Evolutionary conservation across 1,140 invertebrate species (phyloP).

Genomic region (Hermetia illucens): DNA sequence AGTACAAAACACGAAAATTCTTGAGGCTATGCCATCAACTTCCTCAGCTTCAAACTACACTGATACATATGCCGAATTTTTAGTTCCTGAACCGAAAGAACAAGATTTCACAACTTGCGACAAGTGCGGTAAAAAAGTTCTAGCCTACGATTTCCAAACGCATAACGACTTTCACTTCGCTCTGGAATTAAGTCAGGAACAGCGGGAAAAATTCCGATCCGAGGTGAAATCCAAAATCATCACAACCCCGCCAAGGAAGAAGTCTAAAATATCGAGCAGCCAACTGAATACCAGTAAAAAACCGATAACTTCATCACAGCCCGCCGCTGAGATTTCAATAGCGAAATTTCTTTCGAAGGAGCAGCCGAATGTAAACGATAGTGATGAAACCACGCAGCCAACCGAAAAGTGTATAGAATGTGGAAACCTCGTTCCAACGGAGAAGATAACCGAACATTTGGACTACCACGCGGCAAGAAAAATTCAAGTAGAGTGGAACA

Average conservation of each 20-base stretch:
- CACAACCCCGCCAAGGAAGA: conserved; percentile 13
- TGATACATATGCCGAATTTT: conserved; percentile 18
- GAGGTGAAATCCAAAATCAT: conserved; percentile 18
- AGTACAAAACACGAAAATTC: not conserved
- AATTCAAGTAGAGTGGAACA: no score
- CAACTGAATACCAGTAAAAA: conserved; percentile 7
- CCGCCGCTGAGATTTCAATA: conserved; percentile 8
- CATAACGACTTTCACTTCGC: conserved; percentile 48
- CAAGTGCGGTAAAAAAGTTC: conserved; percentile 30
- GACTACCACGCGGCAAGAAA: conserved; percentile 53
- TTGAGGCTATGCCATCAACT: conserved; percentile 3
- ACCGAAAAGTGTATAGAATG: conserved; percentile 42
- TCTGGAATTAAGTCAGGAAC: conserved; percentile 37
- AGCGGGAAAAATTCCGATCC: conserved; percentile 22
- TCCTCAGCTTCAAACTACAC: conserved; percentile 3
- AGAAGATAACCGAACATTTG: conserved; percentile 40
- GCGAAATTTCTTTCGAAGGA: conserved; percentile 21
- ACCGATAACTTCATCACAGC: conserved; percentile 8
- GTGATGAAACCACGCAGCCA: conserved; percentile 7
- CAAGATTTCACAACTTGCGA: conserved; percentile 35
- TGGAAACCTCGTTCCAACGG: conserved; percentile 35
- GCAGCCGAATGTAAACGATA: conserved; percentile 7
- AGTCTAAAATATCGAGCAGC: conserved; percentile 9
- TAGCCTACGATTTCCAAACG: conserved; percentile 27
- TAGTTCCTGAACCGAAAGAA: conserved; percentile 9